Evolutionary conservation across 2,113 vertebrate species (phyloP), one percentile per base, ranked within the genome.

Genomic region (Nothobranchius furzeri): DNA sequence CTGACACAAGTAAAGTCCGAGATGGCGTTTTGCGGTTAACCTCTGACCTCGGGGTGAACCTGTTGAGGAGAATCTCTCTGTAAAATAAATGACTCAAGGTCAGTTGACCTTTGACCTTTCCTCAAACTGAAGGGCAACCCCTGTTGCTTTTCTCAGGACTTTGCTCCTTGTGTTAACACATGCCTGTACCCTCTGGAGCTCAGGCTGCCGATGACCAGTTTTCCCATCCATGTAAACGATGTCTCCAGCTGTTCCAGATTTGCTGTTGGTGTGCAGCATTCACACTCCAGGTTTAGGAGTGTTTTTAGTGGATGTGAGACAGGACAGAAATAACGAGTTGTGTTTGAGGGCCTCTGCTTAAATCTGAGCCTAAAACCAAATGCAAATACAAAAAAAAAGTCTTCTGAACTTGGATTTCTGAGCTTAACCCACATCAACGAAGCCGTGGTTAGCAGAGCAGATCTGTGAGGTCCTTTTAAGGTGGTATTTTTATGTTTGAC

Each of bases 401-500:
- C 70, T 78, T 83, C 74, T 88, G 78, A 85, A 81, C 68, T 60
- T 0, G 20, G 65, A 74, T 83, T 79, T 79, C 43, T 52, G 48
- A 60, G 62, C 62, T 64, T 85, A 75, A 79, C 51, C 25, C 50
- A 57, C 47, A 20, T 73, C 75, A 73, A 47, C 77, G 78, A 46
- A 79, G 60, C 48, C 2, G 9, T 3, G 30, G 2, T 3, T 30
- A 30, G 30, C 30, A 17, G 54, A 50, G 62, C 30, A 17, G 12
- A n/a, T 68, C 69, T 65, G 55, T 58, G 62, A 68, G 71, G 75
- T 60, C 62, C 60, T 70, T 77, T 60, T 49, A 82, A 79, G 76
- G 52, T 25, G 9, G 24, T 78, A 58, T 61, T 78, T 84, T 50
- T 66, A 50, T 78, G 75, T 89, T 37, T 84, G 78, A 86, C 82